These are phyloP conservation scores for Drosophila subsilvestris DNA, from an alignment of 2,888 invertebrate genomes.

Conservation along the genomic window DNA sequence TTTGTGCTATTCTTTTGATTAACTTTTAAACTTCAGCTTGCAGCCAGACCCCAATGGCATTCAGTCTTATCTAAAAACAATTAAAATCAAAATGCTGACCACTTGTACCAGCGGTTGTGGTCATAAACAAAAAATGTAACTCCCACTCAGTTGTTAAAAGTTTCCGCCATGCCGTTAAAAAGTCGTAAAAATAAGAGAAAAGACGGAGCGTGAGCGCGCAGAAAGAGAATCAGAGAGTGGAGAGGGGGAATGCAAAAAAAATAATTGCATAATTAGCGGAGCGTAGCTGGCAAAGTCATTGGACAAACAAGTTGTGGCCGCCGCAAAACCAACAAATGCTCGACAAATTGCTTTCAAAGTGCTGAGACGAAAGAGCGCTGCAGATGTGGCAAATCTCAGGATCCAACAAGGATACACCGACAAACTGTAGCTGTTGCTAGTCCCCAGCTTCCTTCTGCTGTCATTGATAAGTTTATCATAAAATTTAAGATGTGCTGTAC, in stretches of 20 bases:
- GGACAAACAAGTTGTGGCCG: slow-evolving; percentile 26
- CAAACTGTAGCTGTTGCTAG: neutral
- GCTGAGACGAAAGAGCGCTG: neutral
- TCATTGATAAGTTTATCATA: neutral
- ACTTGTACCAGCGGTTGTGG: slow-evolving; percentile 34
- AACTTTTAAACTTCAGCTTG: slow-evolving; percentile 36
- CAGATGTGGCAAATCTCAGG: neutral
- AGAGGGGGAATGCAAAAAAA: slow-evolving; percentile 40
- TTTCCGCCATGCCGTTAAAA: slow-evolving; percentile 44
- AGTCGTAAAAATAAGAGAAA: slow-evolving; percentile 30
- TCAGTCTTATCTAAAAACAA: slow-evolving; percentile 70
- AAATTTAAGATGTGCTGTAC: neutral
- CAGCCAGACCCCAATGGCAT: slow-evolving; percentile 13
- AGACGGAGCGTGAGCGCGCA: too few relatives aligned
- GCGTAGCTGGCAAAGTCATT: slow-evolving; percentile 39
- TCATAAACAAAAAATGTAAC: slow-evolving; percentile 45
- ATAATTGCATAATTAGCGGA: slow-evolving; percentile 68
- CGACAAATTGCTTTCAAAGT: neutral
- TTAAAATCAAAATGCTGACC: slow-evolving; percentile 59
- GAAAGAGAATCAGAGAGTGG: neutral
- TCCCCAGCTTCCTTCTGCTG: neutral
- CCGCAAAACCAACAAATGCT: slow-evolving; percentile 2
- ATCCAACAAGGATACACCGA: too few relatives aligned
- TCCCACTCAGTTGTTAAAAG: slow-evolving; percentile 44
- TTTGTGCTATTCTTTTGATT: slow-evolving; percentile 12